Evolutionary conservation across 2,113 vertebrate genomes (phyloP).

Genomic region (Stigmatopora argus): DNA sequence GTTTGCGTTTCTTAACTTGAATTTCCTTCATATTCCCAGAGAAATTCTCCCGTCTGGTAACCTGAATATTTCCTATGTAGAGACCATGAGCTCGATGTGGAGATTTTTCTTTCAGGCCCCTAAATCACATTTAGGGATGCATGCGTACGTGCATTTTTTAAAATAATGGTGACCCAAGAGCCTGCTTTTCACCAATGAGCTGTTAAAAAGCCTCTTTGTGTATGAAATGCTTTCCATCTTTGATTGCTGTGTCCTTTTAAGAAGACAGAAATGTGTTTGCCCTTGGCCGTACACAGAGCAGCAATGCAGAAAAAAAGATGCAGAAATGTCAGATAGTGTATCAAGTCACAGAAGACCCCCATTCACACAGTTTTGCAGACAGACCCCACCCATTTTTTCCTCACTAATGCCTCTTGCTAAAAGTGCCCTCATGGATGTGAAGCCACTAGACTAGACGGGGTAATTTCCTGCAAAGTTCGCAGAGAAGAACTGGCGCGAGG

Average conservation of each 20-base stretch:
- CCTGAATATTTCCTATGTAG: too few relatives aligned
- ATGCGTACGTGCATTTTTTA: too few relatives aligned
- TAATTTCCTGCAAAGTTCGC: slow-evolving; percentile 70
- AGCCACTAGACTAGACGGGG: slow-evolving; percentile 53
- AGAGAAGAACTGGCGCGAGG: slow-evolving; percentile 2
- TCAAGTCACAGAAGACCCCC: background rate
- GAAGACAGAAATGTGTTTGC: background rate
- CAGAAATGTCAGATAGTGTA: background rate
- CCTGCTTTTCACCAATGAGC: too few relatives aligned
- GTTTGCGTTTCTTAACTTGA: too few relatives aligned
- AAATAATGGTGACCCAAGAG: too few relatives aligned
- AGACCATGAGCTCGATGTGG: too few relatives aligned
- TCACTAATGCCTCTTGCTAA: slow-evolving; percentile 26
- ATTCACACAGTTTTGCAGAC: background rate
- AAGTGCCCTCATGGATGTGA: slow-evolving; percentile 35
- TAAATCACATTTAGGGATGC: too few relatives aligned
- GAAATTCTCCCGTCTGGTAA: too few relatives aligned
- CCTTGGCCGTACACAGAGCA: background rate
- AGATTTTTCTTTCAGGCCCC: too few relatives aligned
- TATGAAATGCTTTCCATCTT: background rate
- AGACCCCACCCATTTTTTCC: slow-evolving; percentile 26
- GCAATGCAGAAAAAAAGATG: background rate
- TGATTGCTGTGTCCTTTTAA: background rate
- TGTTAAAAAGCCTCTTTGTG: too few relatives aligned
- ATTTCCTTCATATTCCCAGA: too few relatives aligned